A percentile compares a stretch with the other conserved stretches of the same genome.
phyloP scores from a whole-genome alignment of 1,140 invertebrate genomes.

The Solenopsis invicta region DNA sequence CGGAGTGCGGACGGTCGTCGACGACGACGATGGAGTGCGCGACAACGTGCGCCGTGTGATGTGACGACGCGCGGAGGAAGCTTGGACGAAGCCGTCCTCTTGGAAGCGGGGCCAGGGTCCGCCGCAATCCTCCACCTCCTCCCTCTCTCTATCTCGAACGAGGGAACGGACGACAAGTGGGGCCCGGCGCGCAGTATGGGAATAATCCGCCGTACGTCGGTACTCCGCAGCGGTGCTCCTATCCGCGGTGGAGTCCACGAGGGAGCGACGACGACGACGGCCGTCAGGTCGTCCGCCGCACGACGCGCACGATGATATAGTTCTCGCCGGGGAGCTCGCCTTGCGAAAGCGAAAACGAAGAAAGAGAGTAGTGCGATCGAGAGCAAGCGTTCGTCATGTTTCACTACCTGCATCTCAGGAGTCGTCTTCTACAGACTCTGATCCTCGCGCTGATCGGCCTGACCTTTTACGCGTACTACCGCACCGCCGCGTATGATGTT shows the following conservation, averaged over 20 bases:
- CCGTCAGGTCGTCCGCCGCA: background rate
- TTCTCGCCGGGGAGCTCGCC: background rate
- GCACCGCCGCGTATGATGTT: slow-evolving; percentile 81
- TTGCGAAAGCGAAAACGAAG: background rate
- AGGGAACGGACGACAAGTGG: slow-evolving; percentile 16
- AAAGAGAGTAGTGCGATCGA: slow-evolving; percentile 7
- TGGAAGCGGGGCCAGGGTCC: slow-evolving; percentile 19
- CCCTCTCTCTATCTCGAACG: background rate
- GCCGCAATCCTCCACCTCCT: background rate
- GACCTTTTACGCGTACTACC: slow-evolving; percentile 84
- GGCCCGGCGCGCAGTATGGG: slow-evolving; percentile 61
- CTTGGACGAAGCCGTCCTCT: background rate
- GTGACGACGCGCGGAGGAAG: background rate
- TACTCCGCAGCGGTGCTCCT: background rate
- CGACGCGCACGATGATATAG: slow-evolving; percentile 35
- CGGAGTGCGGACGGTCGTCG: background rate
- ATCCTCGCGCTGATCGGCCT: slow-evolving; percentile 82
- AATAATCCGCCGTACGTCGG: slow-evolving; percentile 37
- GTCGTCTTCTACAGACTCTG: slow-evolving; percentile 81
- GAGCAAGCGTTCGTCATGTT: slow-evolving; percentile 77
- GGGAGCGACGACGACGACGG: background rate
- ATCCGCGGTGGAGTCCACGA: slow-evolving; percentile 6
- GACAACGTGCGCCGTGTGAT: background rate
- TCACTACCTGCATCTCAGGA: slow-evolving; percentile 82
- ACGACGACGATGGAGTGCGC: background rate